Evolutionary conservation across 2,888 invertebrate species (phyloP).

Genomic region (Arrhopalites spinosus): DNA sequence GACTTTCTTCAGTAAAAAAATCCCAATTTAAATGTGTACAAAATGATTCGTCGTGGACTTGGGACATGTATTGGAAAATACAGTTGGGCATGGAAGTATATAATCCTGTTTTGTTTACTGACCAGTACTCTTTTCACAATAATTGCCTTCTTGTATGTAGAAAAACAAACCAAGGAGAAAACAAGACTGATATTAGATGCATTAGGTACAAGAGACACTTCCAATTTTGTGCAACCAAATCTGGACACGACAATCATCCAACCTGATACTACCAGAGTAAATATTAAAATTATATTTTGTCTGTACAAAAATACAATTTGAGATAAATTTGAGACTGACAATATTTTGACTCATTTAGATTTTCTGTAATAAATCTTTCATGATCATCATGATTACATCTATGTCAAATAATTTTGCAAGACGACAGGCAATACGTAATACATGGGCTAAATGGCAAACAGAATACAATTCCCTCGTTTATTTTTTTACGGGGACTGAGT

Average conservation of each 20-base stretch:
- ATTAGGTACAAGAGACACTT: background rate
- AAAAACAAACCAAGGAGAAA: constrained; percentile 10
- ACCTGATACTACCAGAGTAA: no score
- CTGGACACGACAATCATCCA: background rate
- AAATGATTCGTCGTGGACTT: background rate
- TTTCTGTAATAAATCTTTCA: constrained; percentile 13
- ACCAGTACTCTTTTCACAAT: background rate
- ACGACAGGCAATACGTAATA: constrained; percentile 1
- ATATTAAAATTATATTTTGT: no score
- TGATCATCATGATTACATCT: constrained; percentile 8
- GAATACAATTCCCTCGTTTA: constrained; percentile 7
- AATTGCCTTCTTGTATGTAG: background rate
- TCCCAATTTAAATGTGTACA: background rate
- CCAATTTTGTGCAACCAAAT: constrained; percentile 12
- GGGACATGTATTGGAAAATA: no score
- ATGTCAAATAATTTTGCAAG: background rate
- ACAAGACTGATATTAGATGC: constrained; percentile 3
- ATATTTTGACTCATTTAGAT: no score
- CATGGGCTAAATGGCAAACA: constrained; percentile 24
- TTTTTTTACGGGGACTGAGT: constrained; percentile 4
- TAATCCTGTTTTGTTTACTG: constrained; percentile 8
- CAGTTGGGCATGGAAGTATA: constrained; percentile 9
- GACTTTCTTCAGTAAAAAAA: background rate
- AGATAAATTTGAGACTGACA: no score
- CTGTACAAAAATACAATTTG: no score